These are phyloP conservation scores for Philaenus spumarius DNA, from an alignment of 1,140 invertebrate genomes.

Conservation along the genomic window DNA sequence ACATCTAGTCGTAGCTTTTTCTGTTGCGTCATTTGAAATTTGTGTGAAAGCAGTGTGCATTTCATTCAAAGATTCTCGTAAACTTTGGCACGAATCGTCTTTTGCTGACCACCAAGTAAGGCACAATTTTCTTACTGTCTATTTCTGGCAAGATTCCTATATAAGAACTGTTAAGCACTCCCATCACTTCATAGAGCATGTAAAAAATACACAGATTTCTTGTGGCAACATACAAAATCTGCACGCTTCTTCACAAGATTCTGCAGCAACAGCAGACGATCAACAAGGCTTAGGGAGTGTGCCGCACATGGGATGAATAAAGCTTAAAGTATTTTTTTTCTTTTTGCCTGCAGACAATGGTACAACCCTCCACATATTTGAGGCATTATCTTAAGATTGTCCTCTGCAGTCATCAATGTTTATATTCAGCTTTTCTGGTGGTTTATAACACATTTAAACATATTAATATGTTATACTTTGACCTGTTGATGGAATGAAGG, in stretches of 20 bases:
- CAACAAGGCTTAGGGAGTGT: too few relatives aligned
- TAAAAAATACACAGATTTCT: neutral
- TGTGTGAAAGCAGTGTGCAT: too few relatives aligned
- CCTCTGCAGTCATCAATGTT: slow-evolving; percentile 32
- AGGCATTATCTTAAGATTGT: slow-evolving; percentile 38
- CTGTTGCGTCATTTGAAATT: too few relatives aligned
- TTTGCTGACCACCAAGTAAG: too few relatives aligned
- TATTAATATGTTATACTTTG: neutral
- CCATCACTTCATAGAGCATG: too few relatives aligned
- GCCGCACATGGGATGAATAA: slow-evolving; percentile 24
- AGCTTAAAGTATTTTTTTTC: slow-evolving; percentile 20
- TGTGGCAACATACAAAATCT: neutral
- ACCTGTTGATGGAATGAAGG: neutral
- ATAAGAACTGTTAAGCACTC: neutral
- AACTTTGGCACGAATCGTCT: too few relatives aligned
- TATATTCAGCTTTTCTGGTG: neutral
- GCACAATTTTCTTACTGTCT: neutral
- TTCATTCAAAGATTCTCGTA: too few relatives aligned
- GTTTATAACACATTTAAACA: neutral
- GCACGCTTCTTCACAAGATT: neutral
- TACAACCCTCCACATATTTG: slow-evolving; percentile 30
- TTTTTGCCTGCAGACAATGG: slow-evolving; percentile 20
- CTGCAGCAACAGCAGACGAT: too few relatives aligned
- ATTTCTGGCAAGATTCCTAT: neutral
- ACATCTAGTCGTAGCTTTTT: too few relatives aligned